These are phyloP conservation scores for Silvanus unidentatus DNA, from an alignment of 2,888 invertebrate genomes.

Conservation along the genomic window DNA sequence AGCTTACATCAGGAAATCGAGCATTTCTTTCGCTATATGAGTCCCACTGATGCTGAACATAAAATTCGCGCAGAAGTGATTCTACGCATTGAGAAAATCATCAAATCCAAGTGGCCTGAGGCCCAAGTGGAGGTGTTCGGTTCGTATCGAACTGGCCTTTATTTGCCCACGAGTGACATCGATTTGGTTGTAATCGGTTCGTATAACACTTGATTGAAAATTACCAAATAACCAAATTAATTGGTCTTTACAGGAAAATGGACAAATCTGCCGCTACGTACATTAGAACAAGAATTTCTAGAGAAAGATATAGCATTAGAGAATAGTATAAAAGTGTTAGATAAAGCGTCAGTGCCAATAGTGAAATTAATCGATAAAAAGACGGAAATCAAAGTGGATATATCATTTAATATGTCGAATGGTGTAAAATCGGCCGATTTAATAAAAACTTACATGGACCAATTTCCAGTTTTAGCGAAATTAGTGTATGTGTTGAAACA, in stretches of 20 bases:
- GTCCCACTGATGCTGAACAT: slow-evolving; percentile 88
- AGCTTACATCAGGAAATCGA: slow-evolving; percentile 96
- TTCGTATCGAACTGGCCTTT: slow-evolving; percentile 94
- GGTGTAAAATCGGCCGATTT: slow-evolving; percentile 95
- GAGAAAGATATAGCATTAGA: slow-evolving; percentile 86
- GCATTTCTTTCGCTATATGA: slow-evolving; percentile 93
- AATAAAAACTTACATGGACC: slow-evolving; percentile 83
- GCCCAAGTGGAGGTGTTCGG: slow-evolving; percentile 97
- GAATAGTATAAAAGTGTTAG: slow-evolving; percentile 88
- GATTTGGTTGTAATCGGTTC: slow-evolving; percentile 58
- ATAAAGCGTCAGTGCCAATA: slow-evolving; percentile 97
- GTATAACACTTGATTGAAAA: slow-evolving; percentile 4
- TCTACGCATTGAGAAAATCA: slow-evolving; percentile 79
- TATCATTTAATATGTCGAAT: slow-evolving; percentile 98
- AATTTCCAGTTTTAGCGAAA: slow-evolving; percentile 86
- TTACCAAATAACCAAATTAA: background rate
- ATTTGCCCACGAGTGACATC: slow-evolving; percentile 90
- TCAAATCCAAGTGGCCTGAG: slow-evolving; percentile 85
- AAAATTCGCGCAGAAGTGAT: slow-evolving; percentile 84
- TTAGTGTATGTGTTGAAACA: slow-evolving; percentile 97
- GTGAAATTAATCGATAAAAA: slow-evolving; percentile 90
- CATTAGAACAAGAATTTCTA: slow-evolving; percentile 84
- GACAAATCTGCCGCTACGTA: slow-evolving; percentile 85
- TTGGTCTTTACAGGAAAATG: slow-evolving; percentile 63
- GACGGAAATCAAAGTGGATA: slow-evolving; percentile 90